Percentiles rank a stretch among this genome's conserved stretches.
These are phyloP conservation scores for Heliconius aoede DNA, from an alignment of 2,888 invertebrate species.

Conservation along the genomic window DNA sequence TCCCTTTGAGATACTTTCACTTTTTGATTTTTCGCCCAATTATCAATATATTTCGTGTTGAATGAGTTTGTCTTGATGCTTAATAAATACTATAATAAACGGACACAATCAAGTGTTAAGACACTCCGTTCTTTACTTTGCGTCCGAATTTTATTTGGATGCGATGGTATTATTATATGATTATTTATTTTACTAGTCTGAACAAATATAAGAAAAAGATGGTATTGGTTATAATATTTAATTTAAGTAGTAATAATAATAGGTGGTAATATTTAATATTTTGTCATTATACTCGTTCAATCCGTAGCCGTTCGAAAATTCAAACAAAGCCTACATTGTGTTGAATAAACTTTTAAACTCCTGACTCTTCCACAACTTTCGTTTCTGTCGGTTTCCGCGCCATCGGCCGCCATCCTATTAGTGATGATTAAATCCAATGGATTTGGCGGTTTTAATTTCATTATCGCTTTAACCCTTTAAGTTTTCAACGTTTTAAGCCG, in stretches of 20 bases:
- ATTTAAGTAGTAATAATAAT: no score
- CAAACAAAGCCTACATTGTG: slow-evolving; percentile 24
- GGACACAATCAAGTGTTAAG: no score
- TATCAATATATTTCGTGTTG: no score
- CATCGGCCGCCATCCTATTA: slow-evolving; percentile 71
- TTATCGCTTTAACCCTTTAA: slow-evolving; percentile 58
- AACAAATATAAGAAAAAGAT: no score
- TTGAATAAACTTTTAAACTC: slow-evolving; percentile 27
- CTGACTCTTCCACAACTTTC: slow-evolving; percentile 60
- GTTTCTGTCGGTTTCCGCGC: slow-evolving; percentile 61
- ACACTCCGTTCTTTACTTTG: no score
- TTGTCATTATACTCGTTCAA: neutral
- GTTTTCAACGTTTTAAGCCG: slow-evolving; percentile 52
- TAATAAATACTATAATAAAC: no score
- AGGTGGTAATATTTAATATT: neutral
- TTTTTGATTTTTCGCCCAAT: no score
- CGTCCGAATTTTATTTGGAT: no score
- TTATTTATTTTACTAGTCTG: no score
- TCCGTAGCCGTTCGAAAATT: slow-evolving; percentile 18
- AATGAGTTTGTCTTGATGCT: no score
- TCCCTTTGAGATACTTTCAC: no score
- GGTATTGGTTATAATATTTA: neutral
- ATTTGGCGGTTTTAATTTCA: slow-evolving; percentile 66
- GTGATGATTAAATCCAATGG: slow-evolving; percentile 72
- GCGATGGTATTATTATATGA: no score